Evolutionary conservation across 2,113 vertebrate species (phyloP), one percentile per base, ranked within the genome.

Genomic region (Platycercus adscitus): DNA sequence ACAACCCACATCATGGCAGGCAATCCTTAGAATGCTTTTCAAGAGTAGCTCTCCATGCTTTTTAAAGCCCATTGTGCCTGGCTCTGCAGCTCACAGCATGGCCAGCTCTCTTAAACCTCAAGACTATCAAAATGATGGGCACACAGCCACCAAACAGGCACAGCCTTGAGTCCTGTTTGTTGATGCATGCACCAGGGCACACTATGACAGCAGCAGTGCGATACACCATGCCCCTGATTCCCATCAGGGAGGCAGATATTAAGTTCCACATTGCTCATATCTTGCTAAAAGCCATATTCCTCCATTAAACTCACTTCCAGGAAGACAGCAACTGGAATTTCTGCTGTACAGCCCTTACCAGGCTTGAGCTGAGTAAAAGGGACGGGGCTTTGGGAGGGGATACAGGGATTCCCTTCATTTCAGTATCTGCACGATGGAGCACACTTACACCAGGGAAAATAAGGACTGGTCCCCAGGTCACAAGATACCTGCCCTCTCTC

Each of bases 361-460:
- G 31, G 37, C 39, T n/a, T 43, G 35, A 70, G 41, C 20, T 70
- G 29, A 29, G 8, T 37, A 37, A 49, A 25, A 81, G 17, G 35
- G 14, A 3, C 18, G 53, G 56, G 37, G 5, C 13, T 91, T 75
- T 63, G 61, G 14, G 21, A 66, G 26, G 5, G 16, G 24, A 16
- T 23, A 23, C 46, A 66, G 24, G 18, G 11, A 43, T 79, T 60
- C 9, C 9, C 5, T 23, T 76, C 25, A 39, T 72, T 86, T 55
- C 39, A 72, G 10, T 4, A 12, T 21, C 35, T 44, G 29, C 52
- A 81, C 31, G 17, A 63, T 71, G 33, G 13, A 52, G 12, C 20
- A 58, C 0, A 0, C 23, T 58, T 31, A 47, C 29, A 41, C 14
- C 10, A 47, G 37, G 5, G 24, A 23, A 2, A 11, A 15, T 35